phyloP scores from a whole-genome alignment of 35 echinoderm and acorn worm genomes.

The Acanthaster planci region DNA sequence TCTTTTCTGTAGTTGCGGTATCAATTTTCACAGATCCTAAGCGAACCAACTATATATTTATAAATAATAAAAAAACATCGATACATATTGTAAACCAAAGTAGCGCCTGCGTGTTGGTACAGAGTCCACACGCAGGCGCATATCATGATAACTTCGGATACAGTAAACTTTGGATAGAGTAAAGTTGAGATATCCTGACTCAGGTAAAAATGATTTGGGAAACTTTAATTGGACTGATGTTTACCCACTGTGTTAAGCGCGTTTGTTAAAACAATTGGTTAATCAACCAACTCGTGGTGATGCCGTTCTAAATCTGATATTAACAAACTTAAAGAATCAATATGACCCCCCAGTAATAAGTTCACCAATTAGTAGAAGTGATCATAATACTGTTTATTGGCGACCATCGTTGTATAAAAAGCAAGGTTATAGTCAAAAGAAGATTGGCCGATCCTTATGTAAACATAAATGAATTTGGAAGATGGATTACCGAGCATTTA shows the following conservation, averaged over 20 bases:
- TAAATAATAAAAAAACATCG: too few relatives aligned
- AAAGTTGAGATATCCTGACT: conserved; percentile 19
- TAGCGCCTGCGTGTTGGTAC: too few relatives aligned
- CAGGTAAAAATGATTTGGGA: conserved; percentile 1
- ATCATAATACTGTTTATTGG: conserved; percentile 46
- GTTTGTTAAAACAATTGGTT: not conserved
- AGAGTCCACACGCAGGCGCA: too few relatives aligned
- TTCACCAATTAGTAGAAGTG: conserved; percentile 28
- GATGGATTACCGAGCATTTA: conserved; percentile 34
- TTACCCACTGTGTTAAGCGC: not conserved
- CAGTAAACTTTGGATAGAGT: too few relatives aligned
- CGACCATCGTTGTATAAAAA: not conserved
- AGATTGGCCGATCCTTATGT: conserved; percentile 17
- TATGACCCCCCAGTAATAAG: conserved; percentile 11
- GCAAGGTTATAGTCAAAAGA: not conserved
- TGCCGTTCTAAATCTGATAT: conserved; percentile 26
- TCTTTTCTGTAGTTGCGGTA: too few relatives aligned
- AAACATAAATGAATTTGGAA: conserved; percentile 45
- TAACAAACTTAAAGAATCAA: conserved; percentile 19
- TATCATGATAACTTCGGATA: too few relatives aligned
- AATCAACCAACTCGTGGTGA: conserved; percentile 15
- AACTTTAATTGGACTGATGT: conserved; percentile 42
- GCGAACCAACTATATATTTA: too few relatives aligned
- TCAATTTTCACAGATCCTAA: too few relatives aligned
- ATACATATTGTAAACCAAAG: too few relatives aligned